Evolutionary conservation across 2,113 vertebrate genomes (phyloP).

Genomic region (Bathybates hornii): DNA sequence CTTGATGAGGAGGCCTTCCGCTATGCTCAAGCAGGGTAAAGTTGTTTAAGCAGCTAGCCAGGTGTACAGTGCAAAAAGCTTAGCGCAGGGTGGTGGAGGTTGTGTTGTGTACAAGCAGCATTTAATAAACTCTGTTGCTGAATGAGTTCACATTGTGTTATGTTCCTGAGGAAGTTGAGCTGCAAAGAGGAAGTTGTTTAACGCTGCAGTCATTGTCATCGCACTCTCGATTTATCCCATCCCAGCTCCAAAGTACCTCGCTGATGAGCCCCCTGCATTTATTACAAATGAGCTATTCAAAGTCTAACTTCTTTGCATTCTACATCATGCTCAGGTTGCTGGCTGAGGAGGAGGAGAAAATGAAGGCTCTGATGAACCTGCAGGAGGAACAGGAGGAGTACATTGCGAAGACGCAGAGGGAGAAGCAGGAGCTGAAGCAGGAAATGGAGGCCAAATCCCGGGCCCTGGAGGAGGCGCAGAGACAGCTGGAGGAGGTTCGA

Average conservation of each 20-base stretch:
- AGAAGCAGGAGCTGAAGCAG: conserved; percentile 89
- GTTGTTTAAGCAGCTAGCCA: background rate
- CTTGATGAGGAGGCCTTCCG: conserved; percentile 85
- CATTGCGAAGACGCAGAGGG: conserved; percentile 82
- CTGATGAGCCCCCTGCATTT: background rate
- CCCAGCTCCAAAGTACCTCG: background rate
- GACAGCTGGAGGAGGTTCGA: conserved; percentile 89
- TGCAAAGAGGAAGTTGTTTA: conserved; percentile 48
- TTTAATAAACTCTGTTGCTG: background rate
- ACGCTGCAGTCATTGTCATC: background rate
- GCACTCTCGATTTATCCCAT: background rate
- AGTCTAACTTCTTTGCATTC: background rate
- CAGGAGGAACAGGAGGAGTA: conserved; percentile 93
- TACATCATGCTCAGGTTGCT: conserved; percentile 72
- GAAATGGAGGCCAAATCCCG: conserved; percentile 90
- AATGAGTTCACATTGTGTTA: conserved; percentile 12
- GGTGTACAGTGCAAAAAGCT: background rate
- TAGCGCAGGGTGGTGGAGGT: background rate
- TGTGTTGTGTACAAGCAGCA: background rate
- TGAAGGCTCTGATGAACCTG: conserved; percentile 84
- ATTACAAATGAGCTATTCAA: background rate
- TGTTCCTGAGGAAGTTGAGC: conserved; percentile 66
- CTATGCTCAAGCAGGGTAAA: conserved; percentile 85
- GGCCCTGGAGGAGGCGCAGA: conserved; percentile 82
- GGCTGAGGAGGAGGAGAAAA: conserved; percentile 89